Base-by-base conservation (phyloP, 1,140 invertebrate genomes). In the Phymorhynchus buccinoides region DNA sequence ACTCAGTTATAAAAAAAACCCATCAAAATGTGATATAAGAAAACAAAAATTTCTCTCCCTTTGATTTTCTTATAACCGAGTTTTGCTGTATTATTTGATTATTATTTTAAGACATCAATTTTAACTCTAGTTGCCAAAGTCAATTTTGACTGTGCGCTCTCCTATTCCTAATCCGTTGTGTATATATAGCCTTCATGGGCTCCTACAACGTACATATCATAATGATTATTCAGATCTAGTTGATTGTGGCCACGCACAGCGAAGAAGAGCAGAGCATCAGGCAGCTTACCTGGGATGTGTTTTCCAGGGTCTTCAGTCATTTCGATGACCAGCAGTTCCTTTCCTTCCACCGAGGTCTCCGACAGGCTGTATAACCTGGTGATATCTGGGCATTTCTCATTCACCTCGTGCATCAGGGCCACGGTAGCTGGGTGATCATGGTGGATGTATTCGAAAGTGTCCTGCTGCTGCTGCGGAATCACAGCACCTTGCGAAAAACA, bases 311-410 rank as follows among this genome's bases (percentile, higher is more conserved):
- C 95, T 56, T 95, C 95, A 0, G 96, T 95, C 89, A 98, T 96
- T 90, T 97, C 97, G 86, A 98, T 96, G 16, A 97, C 95, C 87
- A 96, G 95, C 14, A 98, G 94, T 18, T 96, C 96, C 78, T 96
- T 94, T 80, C 96, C 96, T 87, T 95, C 93, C 1, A 97, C 96
- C 32, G 96, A 96, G 71, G 95, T 94, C 52, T 86, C 88, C 18
- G 85, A 84, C 80, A 97, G 94, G 68, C 95, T 95, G 92, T 97
- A 97, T 18, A 97, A 93, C 88, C 95, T 94, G 0, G 96, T 96
- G 83, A 97, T 95, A 89, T 96, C 95, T 1, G 96, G 95, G 93
- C 97, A 97, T 92, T 94, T 95, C 83, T 94, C 88, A 88, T 96
- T 95, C 44, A 97, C 94, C 87, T 95, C 94, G 87, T 95, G 93